Evolutionary conservation across 1,140 invertebrate species (phyloP), one percentile per base, ranked within the genome.

Genomic region (Drosophila pseudoananassae): DNA sequence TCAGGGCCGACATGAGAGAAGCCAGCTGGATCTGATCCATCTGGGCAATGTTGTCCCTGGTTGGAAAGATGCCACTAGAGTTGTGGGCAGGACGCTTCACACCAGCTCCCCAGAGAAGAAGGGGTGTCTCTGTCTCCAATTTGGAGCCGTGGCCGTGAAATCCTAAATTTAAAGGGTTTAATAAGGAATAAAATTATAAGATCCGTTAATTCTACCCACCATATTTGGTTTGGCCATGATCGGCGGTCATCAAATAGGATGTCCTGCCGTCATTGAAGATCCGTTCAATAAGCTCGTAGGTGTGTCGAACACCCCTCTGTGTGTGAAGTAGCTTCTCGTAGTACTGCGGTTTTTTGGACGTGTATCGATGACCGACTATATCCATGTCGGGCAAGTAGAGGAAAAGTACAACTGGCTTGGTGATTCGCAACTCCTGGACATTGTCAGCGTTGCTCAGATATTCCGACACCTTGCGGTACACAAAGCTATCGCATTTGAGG

Each of bases 211-310:
- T 27, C 8, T 25, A 56, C 63, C 88, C 91, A 93, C 98, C 98
- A 96, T 96, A 97, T 92, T 98, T 94, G 33, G 97, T 98, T 98
- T 99, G 99, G 76, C 98, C 98, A 95, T 99, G 98, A 93, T 99
- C 98, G n/a, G 98, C 94, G 8, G 98, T 98, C 92, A 99, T 96
- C 31, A 99, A 90, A 93, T 95, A 99, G 25, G 96, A 94, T 6
- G 98, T 99, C 78, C 94, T 93, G 17, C 94, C 93, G 92, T 99
- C 96, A 77, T 94, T 90, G 93, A 96, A 99, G 87, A 94, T 96
- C 3, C 94, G 81, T 75, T 96, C 95, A 49, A 98, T 94, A 2
- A 95, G 60, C 63, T 94, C 75, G 55, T 95, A 95, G 36, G 96
- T 94, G 82, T 94, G 92, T 64, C 93, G 75, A 52, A 99, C 95